These are phyloP conservation scores for Sinocyclocheilus maitianheensis DNA, from an alignment of 2,113 vertebrate genomes.

Conservation along the genomic window DNA sequence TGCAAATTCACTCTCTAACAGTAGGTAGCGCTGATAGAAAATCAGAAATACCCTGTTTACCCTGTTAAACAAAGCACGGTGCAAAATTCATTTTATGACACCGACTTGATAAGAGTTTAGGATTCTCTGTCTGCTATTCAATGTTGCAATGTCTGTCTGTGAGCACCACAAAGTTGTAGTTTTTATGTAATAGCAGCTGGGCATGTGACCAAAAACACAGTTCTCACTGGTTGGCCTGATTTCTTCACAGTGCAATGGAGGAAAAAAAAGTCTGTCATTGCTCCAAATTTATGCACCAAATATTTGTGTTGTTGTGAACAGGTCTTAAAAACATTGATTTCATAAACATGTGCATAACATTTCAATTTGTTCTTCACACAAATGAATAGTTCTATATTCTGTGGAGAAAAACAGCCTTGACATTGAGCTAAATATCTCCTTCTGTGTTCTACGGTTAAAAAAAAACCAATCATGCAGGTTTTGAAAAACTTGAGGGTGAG, in stretches of 20 bases:
- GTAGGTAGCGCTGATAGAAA: background rate
- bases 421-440: background rate
- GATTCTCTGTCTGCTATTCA: background rate
- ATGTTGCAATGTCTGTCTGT: background rate
- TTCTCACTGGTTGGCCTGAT: background rate
- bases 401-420: background rate
- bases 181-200: background rate
- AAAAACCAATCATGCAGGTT: background rate
- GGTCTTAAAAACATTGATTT: background rate
- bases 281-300: background rate
- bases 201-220: background rate
- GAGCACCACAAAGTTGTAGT: background rate
- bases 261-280: background rate
- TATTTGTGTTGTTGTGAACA: background rate
- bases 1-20: too few species aligned
- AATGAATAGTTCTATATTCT: background rate
- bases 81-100: background rate
- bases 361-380: background rate
- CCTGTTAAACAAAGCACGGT: background rate
- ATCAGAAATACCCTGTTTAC: background rate
- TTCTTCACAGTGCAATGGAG: background rate
- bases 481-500: background rate
- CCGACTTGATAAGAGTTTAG: background rate
- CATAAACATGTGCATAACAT: background rate
- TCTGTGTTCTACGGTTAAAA: background rate